Conservation (phyloP, 2,888 invertebrate species). For the Conistra vaccinii region DNA sequence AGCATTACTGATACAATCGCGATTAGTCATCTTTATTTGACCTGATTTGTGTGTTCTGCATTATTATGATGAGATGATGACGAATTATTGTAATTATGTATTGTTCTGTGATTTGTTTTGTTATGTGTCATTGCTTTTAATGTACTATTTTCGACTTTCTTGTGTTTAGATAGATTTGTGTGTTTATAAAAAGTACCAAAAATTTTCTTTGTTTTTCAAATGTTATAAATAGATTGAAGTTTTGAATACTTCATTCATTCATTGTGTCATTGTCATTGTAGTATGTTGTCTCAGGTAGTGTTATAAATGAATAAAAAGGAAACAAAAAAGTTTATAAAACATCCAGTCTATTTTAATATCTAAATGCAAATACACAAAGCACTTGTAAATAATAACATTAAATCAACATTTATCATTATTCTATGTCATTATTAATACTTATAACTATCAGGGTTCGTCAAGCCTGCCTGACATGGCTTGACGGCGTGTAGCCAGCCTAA, state of each 20-base stretch:
- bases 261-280: not conserved
- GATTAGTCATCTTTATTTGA: slow-evolving; percentile 56
- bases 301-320: slow-evolving; percentile 24
- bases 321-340: slow-evolving; percentile 50
- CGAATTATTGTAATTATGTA: slow-evolving; percentile 24
- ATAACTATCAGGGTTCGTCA: slow-evolving; percentile 48
- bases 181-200: not conserved
- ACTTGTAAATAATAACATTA: slow-evolving; percentile 47
- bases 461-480: slow-evolving; percentile 37
- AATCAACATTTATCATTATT: slow-evolving; percentile 25
- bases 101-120: slow-evolving; percentile 29
- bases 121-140: slow-evolving; percentile 15
- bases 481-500: slow-evolving; percentile 60
- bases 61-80: slow-evolving; percentile 35
- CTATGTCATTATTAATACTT: slow-evolving; percentile 42
- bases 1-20: slow-evolving; percentile 53
- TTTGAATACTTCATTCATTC: slow-evolving; percentile 11
- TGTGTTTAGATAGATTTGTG: not conserved
- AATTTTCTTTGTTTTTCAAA: not conserved
- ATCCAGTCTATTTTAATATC: slow-evolving; percentile 62
- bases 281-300: slow-evolving; percentile 14
- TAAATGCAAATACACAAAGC: slow-evolving; percentile 58
- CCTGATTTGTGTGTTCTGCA: slow-evolving; percentile 50
- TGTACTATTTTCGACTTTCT: not conserved
- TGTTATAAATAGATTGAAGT: slow-evolving; percentile 17